Evolutionary conservation across 2,888 invertebrate genomes (phyloP), one percentile per base, ranked within the genome.

Genomic region (Bedellia somnulentella): DNA sequence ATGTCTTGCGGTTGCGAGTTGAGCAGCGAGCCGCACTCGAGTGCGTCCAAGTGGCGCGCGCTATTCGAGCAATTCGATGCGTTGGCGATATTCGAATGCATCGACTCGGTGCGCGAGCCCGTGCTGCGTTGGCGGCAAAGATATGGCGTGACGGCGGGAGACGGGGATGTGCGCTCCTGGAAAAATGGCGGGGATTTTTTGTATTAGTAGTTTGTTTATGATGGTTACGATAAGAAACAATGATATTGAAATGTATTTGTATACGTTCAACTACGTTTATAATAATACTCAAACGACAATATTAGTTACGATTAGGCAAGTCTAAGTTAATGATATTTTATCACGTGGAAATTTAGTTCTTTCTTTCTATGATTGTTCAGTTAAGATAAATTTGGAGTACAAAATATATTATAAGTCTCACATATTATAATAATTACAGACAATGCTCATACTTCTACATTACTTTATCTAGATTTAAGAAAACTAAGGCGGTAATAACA

Each of bases 121-220:
- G 83, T 83, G 53, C 80, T 87, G 35, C 91, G 79, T 52, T 91
- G 91, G 33, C 91, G 80, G 57, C 89, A 89, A 57, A 89, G 66
- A 56, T 88, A 90, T 21, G 90, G 89, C 12, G 89, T 88, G 43
- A 85, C 85, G 30, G 83, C 82, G 8, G 89, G 89, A 4, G 90
- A 89, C 10, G 89, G 87, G 31, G 87, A 66, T 45, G 52, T 77
- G 39, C 57, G 59, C 35, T 66, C 68, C 71, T 73, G 59, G 10
- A 67, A 48, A 5, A 23, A 15, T 17, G 25, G 11, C 16, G 5
- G 5, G 12, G n/a, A 22, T 8, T 6, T 13, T 11, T 17, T 16
- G 5, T n/a, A n/a, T n/a, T n/a, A n/a, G n/a, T n/a, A n/a, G n/a
- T n/a, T n/a, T n/a, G n/a, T n/a, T n/a, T n/a, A n/a, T n/a, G n/a